A percentile compares a stretch with the other conserved stretches of the same genome.
phyloP scores from a whole-genome alignment of 2,888 invertebrate genomes.

The Oasisia sp. region DNA sequence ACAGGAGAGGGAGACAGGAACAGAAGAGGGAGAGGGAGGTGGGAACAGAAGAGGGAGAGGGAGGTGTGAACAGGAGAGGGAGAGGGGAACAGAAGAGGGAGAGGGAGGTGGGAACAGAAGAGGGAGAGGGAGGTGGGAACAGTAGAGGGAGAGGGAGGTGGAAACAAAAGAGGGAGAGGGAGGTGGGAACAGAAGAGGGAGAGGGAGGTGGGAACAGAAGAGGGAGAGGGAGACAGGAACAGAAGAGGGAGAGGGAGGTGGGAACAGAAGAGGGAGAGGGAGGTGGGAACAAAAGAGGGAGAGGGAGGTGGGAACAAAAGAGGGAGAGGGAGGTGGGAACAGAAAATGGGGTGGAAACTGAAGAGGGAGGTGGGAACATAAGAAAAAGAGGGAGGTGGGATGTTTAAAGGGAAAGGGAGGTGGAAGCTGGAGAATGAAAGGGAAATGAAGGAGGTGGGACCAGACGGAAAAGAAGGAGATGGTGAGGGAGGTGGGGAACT shows the following conservation, averaged over 20 bases:
- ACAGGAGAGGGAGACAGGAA: too few relatives aligned
- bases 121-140: background rate
- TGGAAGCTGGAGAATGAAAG: too few relatives aligned
- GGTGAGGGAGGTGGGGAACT: constrained; percentile 17
- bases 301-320: too few relatives aligned
- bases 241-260: background rate
- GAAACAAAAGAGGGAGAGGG: background rate
- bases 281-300: too few relatives aligned
- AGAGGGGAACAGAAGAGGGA: background rate
- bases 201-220: constrained; percentile 47
- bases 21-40: too few relatives aligned
- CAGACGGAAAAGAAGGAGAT: too few relatives aligned
- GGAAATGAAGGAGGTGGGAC: background rate
- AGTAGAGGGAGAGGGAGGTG: background rate
- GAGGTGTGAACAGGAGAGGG: background rate
- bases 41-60: background rate
- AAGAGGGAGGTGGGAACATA: background rate
- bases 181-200: background rate
- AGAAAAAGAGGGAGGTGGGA: background rate
- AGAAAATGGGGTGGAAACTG: too few relatives aligned
- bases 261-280: background rate
- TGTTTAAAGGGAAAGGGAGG: background rate
- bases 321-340: too few relatives aligned
- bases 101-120: too few relatives aligned
- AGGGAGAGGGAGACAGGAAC: constrained; percentile 55